Conservation (phyloP, 1,140 invertebrate species). For the Brachionus paranguensis region DNA sequence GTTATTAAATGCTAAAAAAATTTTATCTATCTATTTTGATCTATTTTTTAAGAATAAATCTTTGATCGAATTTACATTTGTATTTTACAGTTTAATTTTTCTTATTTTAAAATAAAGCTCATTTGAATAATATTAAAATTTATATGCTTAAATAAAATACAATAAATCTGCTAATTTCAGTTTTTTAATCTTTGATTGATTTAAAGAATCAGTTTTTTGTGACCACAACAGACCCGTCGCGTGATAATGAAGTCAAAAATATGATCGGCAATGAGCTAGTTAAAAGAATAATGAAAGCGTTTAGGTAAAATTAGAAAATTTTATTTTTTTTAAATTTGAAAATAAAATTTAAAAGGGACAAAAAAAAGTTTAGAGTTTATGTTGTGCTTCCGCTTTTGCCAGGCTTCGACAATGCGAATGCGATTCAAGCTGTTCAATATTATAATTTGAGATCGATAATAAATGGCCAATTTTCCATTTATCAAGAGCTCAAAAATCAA, state of each 20-base stretch:
- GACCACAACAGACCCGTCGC: not conserved
- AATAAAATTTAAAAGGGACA: slow-evolving; percentile 35
- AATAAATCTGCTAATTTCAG: too few species aligned
- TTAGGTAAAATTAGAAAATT: not conserved
- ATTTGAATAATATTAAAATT: too few species aligned
- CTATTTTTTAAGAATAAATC: too few species aligned
- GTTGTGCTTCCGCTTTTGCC: slow-evolving; percentile 89
- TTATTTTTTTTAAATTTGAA: too few species aligned
- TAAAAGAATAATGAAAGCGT: not conserved
- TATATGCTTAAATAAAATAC: too few species aligned
- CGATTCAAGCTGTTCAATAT: slow-evolving; percentile 79
- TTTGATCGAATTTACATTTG: too few species aligned
- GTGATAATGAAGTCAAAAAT: slow-evolving; percentile 23
- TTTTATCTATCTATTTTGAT: too few species aligned
- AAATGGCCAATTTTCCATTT: slow-evolving; percentile 57
- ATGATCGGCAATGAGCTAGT: not conserved
- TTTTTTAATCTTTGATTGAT: not conserved
- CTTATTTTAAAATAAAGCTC: too few species aligned
- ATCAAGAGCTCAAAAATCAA: slow-evolving; percentile 55
- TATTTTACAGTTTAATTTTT: too few species aligned
- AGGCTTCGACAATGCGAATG: slow-evolving; percentile 81
- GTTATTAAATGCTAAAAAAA: too few species aligned
- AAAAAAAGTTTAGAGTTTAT: slow-evolving; percentile 75
- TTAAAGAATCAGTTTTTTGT: slow-evolving; percentile 41
- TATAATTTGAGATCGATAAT: slow-evolving; percentile 96